Evolutionary conservation across 2,797 vertebrate species (phyloP).

Genomic region (Aplochiton taeniatus): DNA sequence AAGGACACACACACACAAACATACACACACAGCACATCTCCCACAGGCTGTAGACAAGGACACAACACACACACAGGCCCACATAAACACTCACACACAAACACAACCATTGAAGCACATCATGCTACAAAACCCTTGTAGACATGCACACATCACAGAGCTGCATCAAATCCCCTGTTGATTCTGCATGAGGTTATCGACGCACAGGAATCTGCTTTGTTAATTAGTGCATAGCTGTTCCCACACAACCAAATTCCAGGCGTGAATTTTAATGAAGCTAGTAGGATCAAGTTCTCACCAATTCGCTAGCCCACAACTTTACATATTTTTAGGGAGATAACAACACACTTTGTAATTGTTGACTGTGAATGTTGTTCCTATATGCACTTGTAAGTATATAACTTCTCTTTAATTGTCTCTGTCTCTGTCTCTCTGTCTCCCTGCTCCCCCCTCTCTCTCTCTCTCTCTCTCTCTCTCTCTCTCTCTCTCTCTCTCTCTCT

Average conservation of each 20-base stretch:
- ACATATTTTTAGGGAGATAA: constrained; percentile 36
- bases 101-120: too few relatives aligned
- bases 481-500: constrained; percentile 10
- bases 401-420: too few relatives aligned
- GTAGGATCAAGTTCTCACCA: constrained; percentile 49
- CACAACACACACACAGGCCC: constrained; percentile 6
- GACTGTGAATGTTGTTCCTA: too few relatives aligned
- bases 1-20: constrained; percentile 13
- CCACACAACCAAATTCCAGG: constrained; percentile 44
- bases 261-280: constrained; percentile 63
- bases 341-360: too few relatives aligned
- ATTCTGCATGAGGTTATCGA: constrained; percentile 64
- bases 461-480: neutral
- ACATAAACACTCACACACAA: constrained; percentile 6
- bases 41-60: too few relatives aligned
- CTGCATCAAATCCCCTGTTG: constrained; percentile 52
- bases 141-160: too few relatives aligned
- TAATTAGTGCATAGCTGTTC: constrained; percentile 65
- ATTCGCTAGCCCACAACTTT: constrained; percentile 47
- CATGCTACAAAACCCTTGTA: too few relatives aligned
- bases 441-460: too few relatives aligned
- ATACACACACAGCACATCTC: neutral
- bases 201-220: constrained; percentile 62
- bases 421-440: neutral
- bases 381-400: too few relatives aligned